Evolutionary conservation across 2,888 invertebrate genomes (phyloP), one percentile per base, ranked within the genome.

Genomic region (Morpho helenor): DNA sequence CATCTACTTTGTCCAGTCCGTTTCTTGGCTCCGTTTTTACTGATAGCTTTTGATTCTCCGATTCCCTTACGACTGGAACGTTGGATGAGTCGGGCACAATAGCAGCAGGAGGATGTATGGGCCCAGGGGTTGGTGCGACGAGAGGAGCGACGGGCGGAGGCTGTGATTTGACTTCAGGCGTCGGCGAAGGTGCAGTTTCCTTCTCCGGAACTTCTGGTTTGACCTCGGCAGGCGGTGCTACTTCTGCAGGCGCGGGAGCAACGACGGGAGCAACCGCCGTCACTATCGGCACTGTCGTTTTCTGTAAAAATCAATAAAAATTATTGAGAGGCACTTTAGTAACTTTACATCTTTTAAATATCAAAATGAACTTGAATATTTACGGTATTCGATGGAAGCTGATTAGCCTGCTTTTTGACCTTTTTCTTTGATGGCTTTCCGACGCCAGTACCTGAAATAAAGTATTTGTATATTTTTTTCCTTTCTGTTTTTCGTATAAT

Each of bases 341-440:
- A 4, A 31, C 1, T 22, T 40, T 16, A 40, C 0, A 3, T 54
- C 22, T 9, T 41, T 22, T 8, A 44, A 41, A 16, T 10, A 41
- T 49, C 43, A 49, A 16, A 16, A 55, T 42, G 51, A 65, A 46
- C 51, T 41, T 16, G 16, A 16, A 68, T 75, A 77, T 62, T 84
- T 82, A 89, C 92, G 82, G 88, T 90, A 86, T 83, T 90, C 56
- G 74, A 75, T 8, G 79, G 74, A 40, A 76, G 75, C 49, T 82
- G 85, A 60, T 82, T 83, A 9, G 75, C 66, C 64, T 80, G 80
- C 67, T 88, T 90, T 74, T 88, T 90, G 43, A 75, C 66, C 78
- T 89, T 89, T 78, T 89, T 89, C 77, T 89, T 89, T 10, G 84
- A 82, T 49, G 85, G 84, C 71, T 86, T 81, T 57, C 82, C 82